Evolutionary conservation across 37 sponge, comb jelly and placozoan species (phyloP), one percentile per base, ranked within the genome.

Genomic region (Agelas oroides): DNA sequence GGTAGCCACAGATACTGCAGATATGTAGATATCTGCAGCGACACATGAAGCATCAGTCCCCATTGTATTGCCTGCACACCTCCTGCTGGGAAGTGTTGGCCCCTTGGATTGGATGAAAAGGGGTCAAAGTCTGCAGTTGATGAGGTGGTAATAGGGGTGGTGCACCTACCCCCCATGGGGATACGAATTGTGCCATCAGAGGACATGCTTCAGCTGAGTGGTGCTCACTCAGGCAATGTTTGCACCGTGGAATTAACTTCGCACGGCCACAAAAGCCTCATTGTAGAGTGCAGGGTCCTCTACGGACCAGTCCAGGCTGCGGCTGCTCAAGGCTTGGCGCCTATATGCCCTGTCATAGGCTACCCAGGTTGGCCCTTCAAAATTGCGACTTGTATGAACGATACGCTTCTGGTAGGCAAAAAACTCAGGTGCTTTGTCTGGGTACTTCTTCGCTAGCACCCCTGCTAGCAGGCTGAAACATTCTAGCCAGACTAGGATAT

Each of bases 191-290:
- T 8, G 8, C 8, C 46, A 46, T 46, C 6, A 46, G 66, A 18
- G 56, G 2, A 21, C 80, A 79, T 1, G 53, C 34, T 18, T 21
- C 54, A 0, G 68, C 28, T 12, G 28, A 1, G 55, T 79, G 80
- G 25, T 36, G 31, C 25, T 65, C 56, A 34, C 54, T 53, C 6
- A 38, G 2, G 33, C 80, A 67, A 12, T 39, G 46, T 25, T 65
- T 28, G 80, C 68, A 79, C 33, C 80, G 2, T 23, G 21, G 16
- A 35, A 77, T 61, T 8, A 46, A 46, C 46, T 20, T 65, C 1
- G 80, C 79, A n/a, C 79, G 38, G 12, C 80, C 68, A 68, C 35
- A 27, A 80, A 87, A 34, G 88, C 34, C 58, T 87, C 68, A 53
- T 80, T 86, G 60, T 79, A 79, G 32, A 86, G 64, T 3, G n/a